Evolutionary conservation across 2,113 vertebrate genomes (phyloP).

Genomic region (Romanogobio albipinnatus): DNA sequence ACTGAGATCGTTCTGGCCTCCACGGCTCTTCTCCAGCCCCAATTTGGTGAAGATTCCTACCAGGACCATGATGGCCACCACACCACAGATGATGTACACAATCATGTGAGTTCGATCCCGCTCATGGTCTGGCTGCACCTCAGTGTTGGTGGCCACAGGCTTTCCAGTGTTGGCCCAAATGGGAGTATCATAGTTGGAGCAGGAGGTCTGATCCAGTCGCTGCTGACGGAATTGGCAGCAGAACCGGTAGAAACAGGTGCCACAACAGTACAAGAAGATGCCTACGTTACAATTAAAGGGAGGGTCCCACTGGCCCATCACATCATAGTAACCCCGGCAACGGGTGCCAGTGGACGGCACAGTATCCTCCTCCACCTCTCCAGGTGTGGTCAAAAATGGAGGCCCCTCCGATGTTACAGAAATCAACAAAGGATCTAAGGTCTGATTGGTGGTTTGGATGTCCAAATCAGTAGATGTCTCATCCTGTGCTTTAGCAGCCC

Average conservation of each 20-base stretch:
- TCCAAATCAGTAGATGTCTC: constrained; percentile 55
- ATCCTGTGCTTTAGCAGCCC: constrained; percentile 44
- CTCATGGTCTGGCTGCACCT: constrained; percentile 78
- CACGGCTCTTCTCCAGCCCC: constrained; percentile 86
- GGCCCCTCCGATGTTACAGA: constrained; percentile 65
- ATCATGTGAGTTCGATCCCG: constrained; percentile 90
- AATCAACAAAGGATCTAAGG: constrained; percentile 50
- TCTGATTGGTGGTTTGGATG: constrained; percentile 61
- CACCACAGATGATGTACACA: constrained; percentile 92
- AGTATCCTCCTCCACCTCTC: constrained; percentile 76
- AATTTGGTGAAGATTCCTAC: constrained; percentile 92
- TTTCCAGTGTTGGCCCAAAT: constrained; percentile 91
- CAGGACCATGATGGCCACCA: constrained; percentile 92
- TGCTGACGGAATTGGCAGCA: constrained; percentile 94
- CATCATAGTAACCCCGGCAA: constrained; percentile 96
- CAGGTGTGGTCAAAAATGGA: constrained; percentile 73
- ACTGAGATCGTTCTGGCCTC: constrained; percentile 80
- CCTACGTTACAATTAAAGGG: constrained; percentile 96
- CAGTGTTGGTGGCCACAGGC: constrained; percentile 81
- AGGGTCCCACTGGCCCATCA: constrained; percentile 98
- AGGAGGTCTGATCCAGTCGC: constrained; percentile 89
- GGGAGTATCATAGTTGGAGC: constrained; percentile 91
- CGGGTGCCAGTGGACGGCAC: constrained; percentile 76
- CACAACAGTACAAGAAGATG: constrained; percentile 93
- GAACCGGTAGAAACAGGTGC: constrained; percentile 96